Conservation (phyloP, 2,797 vertebrate species). For the Orestias chungarensis region DNA sequence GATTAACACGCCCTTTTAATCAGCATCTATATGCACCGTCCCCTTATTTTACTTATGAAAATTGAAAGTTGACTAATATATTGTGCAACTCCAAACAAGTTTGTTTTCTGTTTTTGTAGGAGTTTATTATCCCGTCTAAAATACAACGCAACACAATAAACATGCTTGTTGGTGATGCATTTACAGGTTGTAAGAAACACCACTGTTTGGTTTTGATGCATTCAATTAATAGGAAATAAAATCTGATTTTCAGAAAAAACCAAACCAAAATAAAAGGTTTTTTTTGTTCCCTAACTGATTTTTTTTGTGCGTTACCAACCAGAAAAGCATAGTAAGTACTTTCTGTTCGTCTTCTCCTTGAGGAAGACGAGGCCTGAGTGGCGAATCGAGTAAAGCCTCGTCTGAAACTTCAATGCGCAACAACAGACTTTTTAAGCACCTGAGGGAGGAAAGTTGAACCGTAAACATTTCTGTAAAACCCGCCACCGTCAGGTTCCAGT, state of each 20-base stretch:
- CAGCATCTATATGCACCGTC: no score
- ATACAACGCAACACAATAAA: no score
- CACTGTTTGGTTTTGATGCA: neutral
- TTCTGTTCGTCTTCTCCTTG: conserved; percentile 1
- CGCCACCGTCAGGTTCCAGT: conserved; percentile 20
- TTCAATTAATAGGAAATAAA: neutral
- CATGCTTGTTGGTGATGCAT: no score
- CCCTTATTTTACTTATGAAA: no score
- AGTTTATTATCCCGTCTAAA: no score
- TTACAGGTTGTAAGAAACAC: neutral
- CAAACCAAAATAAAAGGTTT: neutral
- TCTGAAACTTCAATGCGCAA: neutral
- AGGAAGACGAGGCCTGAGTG: neutral
- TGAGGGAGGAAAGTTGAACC: conserved; percentile 14
- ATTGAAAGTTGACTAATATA: no score
- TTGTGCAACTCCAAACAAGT: no score
- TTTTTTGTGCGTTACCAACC: neutral
- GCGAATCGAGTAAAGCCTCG: neutral
- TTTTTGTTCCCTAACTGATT: neutral
- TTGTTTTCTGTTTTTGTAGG: no score
- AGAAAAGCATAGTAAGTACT: neutral
- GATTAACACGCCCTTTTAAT: no score
- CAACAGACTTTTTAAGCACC: neutral
- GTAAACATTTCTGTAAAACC: conserved; percentile 13
- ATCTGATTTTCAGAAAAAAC: neutral